phyloP scores from a whole-genome alignment of 2,797 vertebrate species.

The Spinibarbus caldwelli region DNA sequence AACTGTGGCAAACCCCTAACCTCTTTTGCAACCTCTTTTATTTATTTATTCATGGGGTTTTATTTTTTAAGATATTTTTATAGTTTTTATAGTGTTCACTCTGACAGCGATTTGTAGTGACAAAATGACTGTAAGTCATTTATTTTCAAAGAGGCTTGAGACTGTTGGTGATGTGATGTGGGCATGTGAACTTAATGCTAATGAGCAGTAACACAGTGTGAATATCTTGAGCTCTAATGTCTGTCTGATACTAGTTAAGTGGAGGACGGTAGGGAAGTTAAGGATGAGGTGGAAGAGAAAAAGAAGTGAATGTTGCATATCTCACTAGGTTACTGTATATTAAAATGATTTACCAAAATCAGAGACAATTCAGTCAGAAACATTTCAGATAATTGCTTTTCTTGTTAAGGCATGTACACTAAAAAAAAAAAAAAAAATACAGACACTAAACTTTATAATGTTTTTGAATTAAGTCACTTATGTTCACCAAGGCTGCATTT shows the following conservation, averaged over 20 bases:
- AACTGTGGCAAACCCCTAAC: constrained; percentile 23
- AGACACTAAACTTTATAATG: neutral
- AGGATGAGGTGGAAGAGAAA: neutral
- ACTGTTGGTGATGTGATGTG: neutral
- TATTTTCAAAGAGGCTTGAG: neutral
- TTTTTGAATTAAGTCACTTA: neutral
- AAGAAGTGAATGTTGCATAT: neutral
- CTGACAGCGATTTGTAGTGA: constrained; percentile 2
- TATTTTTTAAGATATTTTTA: neutral
- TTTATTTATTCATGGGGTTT: neutral
- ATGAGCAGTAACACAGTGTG: too few relatives aligned
- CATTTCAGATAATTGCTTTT: neutral
- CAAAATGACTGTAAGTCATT: constrained; percentile 6
- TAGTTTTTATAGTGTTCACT: neutral
- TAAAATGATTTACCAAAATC: neutral
- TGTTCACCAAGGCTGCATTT: too few relatives aligned
- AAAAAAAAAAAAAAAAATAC: too few relatives aligned
- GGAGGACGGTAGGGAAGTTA: neutral
- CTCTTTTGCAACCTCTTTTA: neutral
- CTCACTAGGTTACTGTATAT: neutral
- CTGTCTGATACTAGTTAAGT: neutral
- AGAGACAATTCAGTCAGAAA: neutral
- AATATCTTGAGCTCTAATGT: neutral
- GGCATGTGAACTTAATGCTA: neutral
- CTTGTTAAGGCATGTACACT: neutral